Percentiles rank a stretch among this genome's conserved stretches.
Conservation (phyloP, 2,797 vertebrate species). For the Periophthalmus magnuspinnatus region DNA sequence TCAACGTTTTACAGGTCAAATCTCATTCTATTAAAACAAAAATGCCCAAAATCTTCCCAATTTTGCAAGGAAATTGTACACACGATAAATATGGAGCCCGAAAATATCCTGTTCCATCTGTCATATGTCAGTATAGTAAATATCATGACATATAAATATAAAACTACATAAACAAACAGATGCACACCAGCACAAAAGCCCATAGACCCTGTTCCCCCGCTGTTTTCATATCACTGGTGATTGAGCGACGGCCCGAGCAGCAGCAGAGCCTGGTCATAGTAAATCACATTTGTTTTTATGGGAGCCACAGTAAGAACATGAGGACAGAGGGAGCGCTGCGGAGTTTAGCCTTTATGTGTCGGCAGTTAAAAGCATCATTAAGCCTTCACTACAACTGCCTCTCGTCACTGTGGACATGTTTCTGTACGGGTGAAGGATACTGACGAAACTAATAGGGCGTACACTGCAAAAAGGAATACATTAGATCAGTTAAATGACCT, state of each 20-base stretch:
- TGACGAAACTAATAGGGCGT: background rate
- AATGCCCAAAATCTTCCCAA: no score
- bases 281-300: constrained; percentile 1
- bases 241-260: constrained; percentile 11
- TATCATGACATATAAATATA: no score
- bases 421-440: background rate
- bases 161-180: background rate
- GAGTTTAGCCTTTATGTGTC: constrained; percentile 4
- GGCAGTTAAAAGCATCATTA: background rate
- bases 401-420: background rate
- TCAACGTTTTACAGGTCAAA: no score
- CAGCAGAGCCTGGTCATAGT: background rate
- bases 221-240: constrained; percentile 27
- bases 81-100: no score
- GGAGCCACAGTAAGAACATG: background rate
- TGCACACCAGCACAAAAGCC: constrained; percentile 11
- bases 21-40: no score
- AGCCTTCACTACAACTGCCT: constrained; percentile 18
- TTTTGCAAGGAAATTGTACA: no score
- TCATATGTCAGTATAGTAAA: no score
- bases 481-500: background rate
- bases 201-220: constrained; percentile 23
- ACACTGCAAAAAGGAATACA: background rate
- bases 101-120: no score
- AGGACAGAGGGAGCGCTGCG: background rate